A percentile compares a stretch with the other conserved stretches of the same genome.
phyloP scores from a whole-genome alignment of 2,888 invertebrate species.

The Lottia gigantea region DNA sequence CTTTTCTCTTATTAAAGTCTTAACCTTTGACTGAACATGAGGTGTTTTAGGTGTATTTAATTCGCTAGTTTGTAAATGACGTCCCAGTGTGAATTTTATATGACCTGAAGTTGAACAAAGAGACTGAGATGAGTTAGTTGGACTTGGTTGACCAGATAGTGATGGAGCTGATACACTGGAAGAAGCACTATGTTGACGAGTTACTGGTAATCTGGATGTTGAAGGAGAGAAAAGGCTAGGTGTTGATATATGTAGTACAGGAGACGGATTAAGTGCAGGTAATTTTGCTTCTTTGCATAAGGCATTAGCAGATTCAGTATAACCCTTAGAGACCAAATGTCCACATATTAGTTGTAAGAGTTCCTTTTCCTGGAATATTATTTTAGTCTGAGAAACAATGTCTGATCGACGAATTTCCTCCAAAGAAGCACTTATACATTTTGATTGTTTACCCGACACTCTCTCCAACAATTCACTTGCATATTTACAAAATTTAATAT shows the following conservation, averaged over 20 bases:
- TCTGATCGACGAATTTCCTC: constrained; percentile 90
- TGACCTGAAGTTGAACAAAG: constrained; percentile 34
- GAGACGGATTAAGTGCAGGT: constrained; percentile 45
- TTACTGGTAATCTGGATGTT: constrained; percentile 36
- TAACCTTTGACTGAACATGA: neutral
- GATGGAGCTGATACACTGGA: constrained; percentile 3
- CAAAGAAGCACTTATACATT: constrained; percentile 81
- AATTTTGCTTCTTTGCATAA: constrained; percentile 81
- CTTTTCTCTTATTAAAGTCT: constrained; percentile 17
- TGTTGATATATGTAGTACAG: constrained; percentile 48
- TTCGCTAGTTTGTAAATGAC: constrained; percentile 24
- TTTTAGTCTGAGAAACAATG: constrained; percentile 95
- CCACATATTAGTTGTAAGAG: constrained; percentile 90
- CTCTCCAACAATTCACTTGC: constrained; percentile 89
- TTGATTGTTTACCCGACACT: constrained; percentile 86
- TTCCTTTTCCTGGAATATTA: constrained; percentile 93
- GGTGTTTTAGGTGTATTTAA: constrained; percentile 13
- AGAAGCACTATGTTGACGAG: constrained; percentile 8
- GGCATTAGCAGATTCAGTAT: constrained; percentile 77
- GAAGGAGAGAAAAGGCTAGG: constrained; percentile 46
- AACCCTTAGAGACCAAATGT: constrained; percentile 81
- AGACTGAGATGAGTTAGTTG: neutral
- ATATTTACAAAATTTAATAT: constrained; percentile 94
- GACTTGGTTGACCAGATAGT: constrained; percentile 6
- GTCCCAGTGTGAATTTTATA: constrained; percentile 38